A percentile compares a stretch with the other conserved stretches of the same genome.
These are phyloP conservation scores for Ditula angustiorana DNA, from an alignment of 2,888 invertebrate species.

Conservation along the genomic window DNA sequence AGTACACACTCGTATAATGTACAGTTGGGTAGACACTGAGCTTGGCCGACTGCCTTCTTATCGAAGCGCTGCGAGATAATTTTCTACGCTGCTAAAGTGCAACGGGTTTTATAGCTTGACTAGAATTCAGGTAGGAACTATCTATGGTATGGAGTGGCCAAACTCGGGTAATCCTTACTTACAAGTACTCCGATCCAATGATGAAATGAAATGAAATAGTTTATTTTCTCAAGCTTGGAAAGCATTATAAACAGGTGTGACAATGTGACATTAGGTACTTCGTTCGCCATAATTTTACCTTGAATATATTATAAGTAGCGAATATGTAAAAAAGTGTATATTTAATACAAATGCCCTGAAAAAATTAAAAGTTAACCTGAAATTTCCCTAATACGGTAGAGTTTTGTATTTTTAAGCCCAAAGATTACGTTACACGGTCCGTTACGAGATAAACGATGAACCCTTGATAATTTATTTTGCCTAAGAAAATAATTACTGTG, in stretches of 20 bases:
- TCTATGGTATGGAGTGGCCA: neutral
- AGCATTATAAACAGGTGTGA: no score
- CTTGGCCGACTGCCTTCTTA: constrained; percentile 10
- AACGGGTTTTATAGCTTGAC: constrained; percentile 4
- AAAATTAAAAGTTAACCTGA: neutral
- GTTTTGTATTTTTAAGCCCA: constrained; percentile 2
- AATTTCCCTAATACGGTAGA: neutral
- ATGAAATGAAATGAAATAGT: no score
- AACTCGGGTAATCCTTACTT: neutral
- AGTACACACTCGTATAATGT: no score
- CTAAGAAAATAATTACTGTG: neutral
- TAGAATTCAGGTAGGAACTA: neutral
- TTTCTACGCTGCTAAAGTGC: neutral
- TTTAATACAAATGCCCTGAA: neutral
- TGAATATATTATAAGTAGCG: no score
- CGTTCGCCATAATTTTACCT: no score
- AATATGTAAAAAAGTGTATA: no score
- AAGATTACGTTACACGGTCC: constrained; percentile 8
- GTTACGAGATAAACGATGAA: constrained; percentile 8
- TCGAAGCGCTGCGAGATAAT: constrained; percentile 6
- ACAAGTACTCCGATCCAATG: neutral
- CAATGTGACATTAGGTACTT: no score
- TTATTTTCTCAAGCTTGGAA: no score
- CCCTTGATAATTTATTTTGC: constrained; percentile 13
- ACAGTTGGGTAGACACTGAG: neutral